Conservation (phyloP, 2,797 vertebrate genomes). For the Atherinosoma microstoma region DNA sequence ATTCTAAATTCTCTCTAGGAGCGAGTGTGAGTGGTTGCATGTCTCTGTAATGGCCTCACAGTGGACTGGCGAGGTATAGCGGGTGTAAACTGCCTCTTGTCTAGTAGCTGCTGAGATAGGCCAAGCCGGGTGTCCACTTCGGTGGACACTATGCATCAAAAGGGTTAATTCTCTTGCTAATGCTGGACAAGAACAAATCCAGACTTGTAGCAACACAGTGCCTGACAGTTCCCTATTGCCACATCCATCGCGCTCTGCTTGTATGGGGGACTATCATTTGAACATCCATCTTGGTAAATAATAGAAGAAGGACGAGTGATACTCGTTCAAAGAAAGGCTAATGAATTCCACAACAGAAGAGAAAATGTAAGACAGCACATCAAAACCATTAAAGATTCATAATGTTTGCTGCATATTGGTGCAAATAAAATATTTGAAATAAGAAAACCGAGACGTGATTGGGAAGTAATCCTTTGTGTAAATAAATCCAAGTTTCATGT, state of each 20-base stretch:
- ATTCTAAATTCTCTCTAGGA: too few species aligned
- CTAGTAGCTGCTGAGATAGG: too few species aligned
- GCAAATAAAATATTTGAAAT: conserved; percentile 15
- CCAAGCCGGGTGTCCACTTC: too few species aligned
- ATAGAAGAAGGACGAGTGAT: neutral
- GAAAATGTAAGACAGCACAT: conserved; percentile 1
- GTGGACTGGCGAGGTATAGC: too few species aligned
- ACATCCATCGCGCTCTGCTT: neutral
- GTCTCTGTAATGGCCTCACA: too few species aligned
- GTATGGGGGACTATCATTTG: too few species aligned
- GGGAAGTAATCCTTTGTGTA: conserved; percentile 13
- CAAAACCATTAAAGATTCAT: conserved; percentile 30
- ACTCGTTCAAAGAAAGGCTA: neutral
- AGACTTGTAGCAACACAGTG: neutral
- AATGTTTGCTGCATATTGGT: conserved; percentile 15
- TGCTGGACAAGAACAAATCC: neutral
- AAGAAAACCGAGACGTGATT: conserved; percentile 21
- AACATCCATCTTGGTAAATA: neutral
- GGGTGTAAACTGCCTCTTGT: too few species aligned
- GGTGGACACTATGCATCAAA: too few species aligned
- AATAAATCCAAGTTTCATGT: conserved; percentile 31
- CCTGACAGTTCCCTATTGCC: neutral
- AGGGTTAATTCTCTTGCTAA: neutral
- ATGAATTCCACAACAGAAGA: conserved; percentile 6
- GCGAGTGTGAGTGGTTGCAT: too few species aligned